phyloP scores from a whole-genome alignment of 1,140 invertebrate species.

The Portunus trituberculatus region DNA sequence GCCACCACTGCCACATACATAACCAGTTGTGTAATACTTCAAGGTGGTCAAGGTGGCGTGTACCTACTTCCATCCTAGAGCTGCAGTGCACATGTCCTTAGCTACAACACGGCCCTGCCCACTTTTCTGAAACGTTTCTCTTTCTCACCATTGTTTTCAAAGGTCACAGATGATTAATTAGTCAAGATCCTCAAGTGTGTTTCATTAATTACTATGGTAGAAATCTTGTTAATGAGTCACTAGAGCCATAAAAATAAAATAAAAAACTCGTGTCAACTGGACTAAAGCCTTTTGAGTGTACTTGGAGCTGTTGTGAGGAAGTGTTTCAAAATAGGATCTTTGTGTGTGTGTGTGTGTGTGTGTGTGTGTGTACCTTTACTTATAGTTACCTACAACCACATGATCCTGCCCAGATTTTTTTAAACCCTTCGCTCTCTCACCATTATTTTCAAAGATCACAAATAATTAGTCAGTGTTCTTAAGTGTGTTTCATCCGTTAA shows the following conservation, averaged over 20 bases:
- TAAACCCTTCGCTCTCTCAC: too few relatives aligned
- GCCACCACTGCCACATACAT: neutral
- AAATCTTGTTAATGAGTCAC: neutral
- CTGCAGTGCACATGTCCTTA: neutral
- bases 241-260: neutral
- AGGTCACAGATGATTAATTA: too few relatives aligned
- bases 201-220: neutral
- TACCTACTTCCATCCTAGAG: neutral
- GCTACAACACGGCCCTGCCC: neutral
- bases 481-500: too few relatives aligned
- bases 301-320: neutral
- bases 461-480: too few relatives aligned
- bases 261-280: neutral
- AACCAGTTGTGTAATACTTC: neutral
- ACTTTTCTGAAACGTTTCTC: too few relatives aligned
- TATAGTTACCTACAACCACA: too few relatives aligned
- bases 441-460: too few relatives aligned
- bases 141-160: too few relatives aligned
- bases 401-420: too few relatives aligned
- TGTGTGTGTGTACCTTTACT: too few relatives aligned
- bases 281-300: neutral
- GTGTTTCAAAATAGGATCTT: neutral
- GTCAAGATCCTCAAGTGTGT: neutral
- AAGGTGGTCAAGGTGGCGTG: too few relatives aligned
- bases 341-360: conserved; percentile 11